Evolutionary conservation across 2,113 vertebrate species (phyloP).

Genomic region (Hippocampus mohnikei): DNA sequence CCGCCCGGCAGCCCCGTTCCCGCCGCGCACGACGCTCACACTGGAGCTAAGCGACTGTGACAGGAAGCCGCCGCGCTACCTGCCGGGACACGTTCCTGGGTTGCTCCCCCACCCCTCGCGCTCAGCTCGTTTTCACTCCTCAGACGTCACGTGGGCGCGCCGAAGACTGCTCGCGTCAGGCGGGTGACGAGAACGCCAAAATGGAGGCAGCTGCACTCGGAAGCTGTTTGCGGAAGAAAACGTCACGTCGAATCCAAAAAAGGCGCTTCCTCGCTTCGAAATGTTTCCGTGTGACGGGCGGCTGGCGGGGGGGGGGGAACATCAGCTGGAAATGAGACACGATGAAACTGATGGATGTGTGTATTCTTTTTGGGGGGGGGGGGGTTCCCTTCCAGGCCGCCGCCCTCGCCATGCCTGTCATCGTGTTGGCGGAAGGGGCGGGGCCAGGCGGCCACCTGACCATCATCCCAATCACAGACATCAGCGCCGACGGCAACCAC

Average conservation of each 20-base stretch:
- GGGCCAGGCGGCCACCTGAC: conserved; percentile 36
- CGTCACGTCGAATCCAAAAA: too few relatives aligned
- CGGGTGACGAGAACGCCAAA: too few relatives aligned
- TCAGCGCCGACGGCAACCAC: conserved; percentile 42
- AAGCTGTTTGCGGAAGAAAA: too few relatives aligned
- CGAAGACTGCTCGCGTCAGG: too few relatives aligned
- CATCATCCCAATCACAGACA: conserved; percentile 42
- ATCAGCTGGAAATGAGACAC: not conserved
- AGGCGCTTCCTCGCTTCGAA: too few relatives aligned
- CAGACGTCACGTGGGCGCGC: too few relatives aligned
- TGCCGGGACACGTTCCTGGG: conserved; percentile 38
- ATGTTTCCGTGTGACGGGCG: too few relatives aligned
- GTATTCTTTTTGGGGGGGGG: too few relatives aligned
- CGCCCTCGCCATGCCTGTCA: conserved; percentile 53
- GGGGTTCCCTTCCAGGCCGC: not conserved
- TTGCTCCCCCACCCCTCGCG: conserved; percentile 13
- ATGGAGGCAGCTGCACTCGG: too few relatives aligned
- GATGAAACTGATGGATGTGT: not conserved
- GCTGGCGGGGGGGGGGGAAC: too few relatives aligned
- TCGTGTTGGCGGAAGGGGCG: conserved; percentile 38
- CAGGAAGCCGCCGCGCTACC: conserved; percentile 50
- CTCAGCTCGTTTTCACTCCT: not conserved
- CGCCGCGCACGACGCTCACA: conserved; percentile 31
- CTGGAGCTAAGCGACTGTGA: conserved; percentile 54
- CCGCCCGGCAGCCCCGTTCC: conserved; percentile 53